These are phyloP conservation scores for Myopa testacea DNA, from an alignment of 2,888 invertebrate species.

Conservation along the genomic window DNA sequence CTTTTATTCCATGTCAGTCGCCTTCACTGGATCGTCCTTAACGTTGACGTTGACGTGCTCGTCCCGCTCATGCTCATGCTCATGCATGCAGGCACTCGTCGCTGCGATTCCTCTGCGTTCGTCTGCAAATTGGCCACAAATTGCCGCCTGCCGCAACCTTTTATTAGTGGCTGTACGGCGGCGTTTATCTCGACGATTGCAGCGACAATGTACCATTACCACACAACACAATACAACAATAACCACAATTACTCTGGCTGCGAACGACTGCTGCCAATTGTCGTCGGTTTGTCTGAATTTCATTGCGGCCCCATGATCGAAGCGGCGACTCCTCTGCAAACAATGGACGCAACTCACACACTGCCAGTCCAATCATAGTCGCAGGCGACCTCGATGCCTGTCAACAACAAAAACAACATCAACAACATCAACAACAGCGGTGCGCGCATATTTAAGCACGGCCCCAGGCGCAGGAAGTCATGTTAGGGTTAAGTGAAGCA, in stretches of 20 bases:
- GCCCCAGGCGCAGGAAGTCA: constrained; percentile 34
- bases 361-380: not conserved
- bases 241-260: not conserved
- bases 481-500: constrained; percentile 19
- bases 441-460: constrained; percentile 2
- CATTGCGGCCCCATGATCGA: not conserved
- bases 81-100: too few species aligned
- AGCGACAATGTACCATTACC: not conserved
- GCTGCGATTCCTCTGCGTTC: not conserved
- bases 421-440: constrained; percentile 20
- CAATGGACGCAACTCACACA: not conserved
- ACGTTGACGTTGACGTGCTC: too few species aligned
- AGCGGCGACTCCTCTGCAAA: not conserved
- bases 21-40: too few species aligned
- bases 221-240: not conserved
- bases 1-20: too few species aligned
- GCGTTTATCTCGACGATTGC: not conserved
- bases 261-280: constrained; percentile 15
- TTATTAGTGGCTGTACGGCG: constrained; percentile 19
- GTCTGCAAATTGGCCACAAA: constrained; percentile 26
- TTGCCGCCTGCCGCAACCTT: constrained; percentile 24
- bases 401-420: constrained; percentile 12
- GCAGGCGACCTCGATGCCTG: not conserved
- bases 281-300: constrained; percentile 31
- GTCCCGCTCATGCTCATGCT: too few species aligned